phyloP scores from a whole-genome alignment of 1,140 invertebrate species.

The Tigriopus japonicus region DNA sequence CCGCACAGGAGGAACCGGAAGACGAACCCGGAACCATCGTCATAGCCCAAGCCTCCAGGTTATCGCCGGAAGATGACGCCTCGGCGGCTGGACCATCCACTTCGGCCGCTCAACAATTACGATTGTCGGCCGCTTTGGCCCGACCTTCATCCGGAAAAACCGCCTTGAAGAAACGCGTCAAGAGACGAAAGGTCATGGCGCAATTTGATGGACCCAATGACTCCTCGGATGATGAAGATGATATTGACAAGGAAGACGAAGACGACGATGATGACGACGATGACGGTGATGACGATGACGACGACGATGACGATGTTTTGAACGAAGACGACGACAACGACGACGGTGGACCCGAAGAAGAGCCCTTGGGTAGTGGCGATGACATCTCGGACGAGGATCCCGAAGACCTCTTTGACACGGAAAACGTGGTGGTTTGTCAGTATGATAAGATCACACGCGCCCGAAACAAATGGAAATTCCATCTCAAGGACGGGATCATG shows the following conservation, averaged over 20 bases:
- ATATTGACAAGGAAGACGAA: conserved; percentile 44
- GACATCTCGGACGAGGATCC: conserved; percentile 95
- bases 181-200: background rate
- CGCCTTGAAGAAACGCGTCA: background rate
- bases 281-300: conserved; percentile 51
- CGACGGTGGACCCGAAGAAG: conserved; percentile 31
- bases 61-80: background rate
- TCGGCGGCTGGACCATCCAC: background rate
- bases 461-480: conserved; percentile 97
- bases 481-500: conserved; percentile 99
- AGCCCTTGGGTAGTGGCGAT: conserved; percentile 85
- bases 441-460: conserved; percentile 69
- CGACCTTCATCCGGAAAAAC: background rate
- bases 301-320: conserved; percentile 34
- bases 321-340: conserved; percentile 29
- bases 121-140: too few species aligned
- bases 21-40: background rate
- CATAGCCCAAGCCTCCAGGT: background rate
- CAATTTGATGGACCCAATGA: conserved; percentile 52
- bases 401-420: conserved; percentile 83
- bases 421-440: conserved; percentile 97
- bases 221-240: conserved; percentile 52
- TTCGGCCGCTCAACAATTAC: background rate
- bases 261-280: conserved; percentile 48
- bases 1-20: too few species aligned